phyloP scores from a whole-genome alignment of 2,797 vertebrate genomes.

The Garrulus glandarius region DNA sequence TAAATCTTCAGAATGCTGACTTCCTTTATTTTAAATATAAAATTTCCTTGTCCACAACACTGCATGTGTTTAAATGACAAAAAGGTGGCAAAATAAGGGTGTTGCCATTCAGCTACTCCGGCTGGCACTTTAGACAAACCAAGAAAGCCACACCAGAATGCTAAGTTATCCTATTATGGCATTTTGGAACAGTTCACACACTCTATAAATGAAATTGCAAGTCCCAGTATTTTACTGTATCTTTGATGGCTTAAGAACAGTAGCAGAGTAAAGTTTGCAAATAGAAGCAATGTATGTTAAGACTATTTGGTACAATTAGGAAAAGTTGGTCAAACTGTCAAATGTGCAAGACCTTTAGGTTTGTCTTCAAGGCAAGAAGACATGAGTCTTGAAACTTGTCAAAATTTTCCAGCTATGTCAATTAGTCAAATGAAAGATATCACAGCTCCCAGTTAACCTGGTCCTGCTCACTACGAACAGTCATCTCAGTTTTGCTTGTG shows the following conservation, averaged over 20 bases:
- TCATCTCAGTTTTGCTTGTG: background rate
- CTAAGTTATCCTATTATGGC: background rate
- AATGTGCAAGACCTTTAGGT: background rate
- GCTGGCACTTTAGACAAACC: background rate
- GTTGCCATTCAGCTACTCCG: background rate
- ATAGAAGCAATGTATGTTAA: background rate
- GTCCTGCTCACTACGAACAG: background rate
- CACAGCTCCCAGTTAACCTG: background rate
- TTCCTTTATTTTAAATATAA: background rate
- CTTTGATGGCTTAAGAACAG: background rate
- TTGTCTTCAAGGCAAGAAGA: background rate
- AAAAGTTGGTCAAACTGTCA: background rate
- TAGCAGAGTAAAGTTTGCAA: background rate
- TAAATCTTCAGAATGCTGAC: background rate
- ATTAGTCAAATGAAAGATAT: background rate
- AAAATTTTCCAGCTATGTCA: background rate
- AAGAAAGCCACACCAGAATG: accelerated
- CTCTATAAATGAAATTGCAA: background rate
- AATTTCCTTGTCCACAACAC: background rate
- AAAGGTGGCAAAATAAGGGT: background rate
- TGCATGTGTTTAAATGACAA: background rate
- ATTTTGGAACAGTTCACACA: background rate
- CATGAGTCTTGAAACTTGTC: background rate
- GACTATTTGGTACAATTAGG: background rate
- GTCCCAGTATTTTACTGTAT: background rate